These are phyloP conservation scores for Ariopsis seemanni DNA, from an alignment of 2,113 vertebrate species.

Conservation along the genomic window DNA sequence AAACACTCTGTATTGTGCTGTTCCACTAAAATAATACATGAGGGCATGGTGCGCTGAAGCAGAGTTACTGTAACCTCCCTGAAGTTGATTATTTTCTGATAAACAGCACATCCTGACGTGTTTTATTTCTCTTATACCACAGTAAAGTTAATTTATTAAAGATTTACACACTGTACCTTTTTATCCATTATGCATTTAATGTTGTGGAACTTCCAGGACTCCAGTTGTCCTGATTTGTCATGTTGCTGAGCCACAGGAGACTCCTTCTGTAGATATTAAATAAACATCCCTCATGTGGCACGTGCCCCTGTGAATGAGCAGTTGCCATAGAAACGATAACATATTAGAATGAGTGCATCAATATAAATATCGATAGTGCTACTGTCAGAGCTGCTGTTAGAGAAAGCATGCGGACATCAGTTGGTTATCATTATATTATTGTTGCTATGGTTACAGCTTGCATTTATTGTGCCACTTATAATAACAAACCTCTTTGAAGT, in stretches of 20 bases:
- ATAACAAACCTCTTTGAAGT: neutral
- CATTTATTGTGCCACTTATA: neutral
- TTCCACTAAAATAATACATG: too few relatives aligned
- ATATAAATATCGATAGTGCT: neutral
- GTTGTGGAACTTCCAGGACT: too few relatives aligned
- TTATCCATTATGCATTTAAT: too few relatives aligned
- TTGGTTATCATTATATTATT: neutral
- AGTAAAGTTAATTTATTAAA: too few relatives aligned
- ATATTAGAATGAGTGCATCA: neutral
- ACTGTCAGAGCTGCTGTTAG: neutral
- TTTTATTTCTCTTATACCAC: too few relatives aligned
- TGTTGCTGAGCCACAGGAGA: neutral
- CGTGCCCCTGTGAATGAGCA: neutral
- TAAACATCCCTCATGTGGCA: neutral
- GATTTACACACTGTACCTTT: too few relatives aligned
- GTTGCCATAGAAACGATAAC: neutral
- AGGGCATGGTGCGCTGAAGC: too few relatives aligned
- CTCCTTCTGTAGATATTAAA: neutral
- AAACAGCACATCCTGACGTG: too few relatives aligned
- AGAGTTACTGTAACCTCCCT: too few relatives aligned
- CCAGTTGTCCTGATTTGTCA: neutral
- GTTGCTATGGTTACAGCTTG: neutral
- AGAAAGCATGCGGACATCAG: neutral
- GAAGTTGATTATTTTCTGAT: too few relatives aligned
- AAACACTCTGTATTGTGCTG: too few relatives aligned